These are phyloP conservation scores for Zaprionus taronus DNA, from an alignment of 1,140 invertebrate genomes.

Conservation along the genomic window DNA sequence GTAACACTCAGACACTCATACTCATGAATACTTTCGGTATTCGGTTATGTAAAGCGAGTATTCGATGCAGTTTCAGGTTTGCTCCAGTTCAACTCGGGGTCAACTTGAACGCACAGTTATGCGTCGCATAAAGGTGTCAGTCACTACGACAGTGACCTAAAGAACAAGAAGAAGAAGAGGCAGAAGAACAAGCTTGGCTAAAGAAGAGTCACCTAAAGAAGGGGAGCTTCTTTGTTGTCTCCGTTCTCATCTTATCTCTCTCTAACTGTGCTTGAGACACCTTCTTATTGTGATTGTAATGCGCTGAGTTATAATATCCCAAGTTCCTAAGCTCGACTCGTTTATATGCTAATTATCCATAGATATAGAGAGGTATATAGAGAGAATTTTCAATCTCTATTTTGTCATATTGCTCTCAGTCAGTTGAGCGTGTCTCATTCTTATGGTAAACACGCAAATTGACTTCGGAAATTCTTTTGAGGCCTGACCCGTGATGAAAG, in stretches of 20 bases:
- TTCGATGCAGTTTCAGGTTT: constrained; percentile 21
- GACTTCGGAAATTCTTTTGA: constrained; percentile 29
- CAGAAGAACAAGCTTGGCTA: not conserved
- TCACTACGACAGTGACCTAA: constrained; percentile 37
- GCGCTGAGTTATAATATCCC: not conserved
- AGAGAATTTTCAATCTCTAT: constrained; percentile 30
- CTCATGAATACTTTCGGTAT: constrained; percentile 13
- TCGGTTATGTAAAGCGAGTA: constrained; percentile 38
- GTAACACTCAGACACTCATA: constrained; percentile 17
- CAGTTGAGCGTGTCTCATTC: constrained; percentile 18
- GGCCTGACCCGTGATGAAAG: constrained; percentile 40
- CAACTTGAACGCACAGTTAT: constrained; percentile 41
- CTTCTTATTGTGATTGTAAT: constrained; percentile 14
- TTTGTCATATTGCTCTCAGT: constrained; percentile 40
- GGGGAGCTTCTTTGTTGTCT: constrained; percentile 23
- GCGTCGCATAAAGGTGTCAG: constrained; percentile 47
- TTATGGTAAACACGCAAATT: constrained; percentile 55
- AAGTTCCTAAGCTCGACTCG: constrained; percentile 6
- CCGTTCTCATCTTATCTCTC: constrained; percentile 25
- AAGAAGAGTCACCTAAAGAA: constrained; percentile 1
- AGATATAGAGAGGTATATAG: constrained; percentile 1
- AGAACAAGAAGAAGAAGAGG: constrained; percentile 15
- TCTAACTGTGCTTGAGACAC: constrained; percentile 39
- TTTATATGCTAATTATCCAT: constrained; percentile 54
- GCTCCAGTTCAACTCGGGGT: constrained; percentile 16